These are phyloP conservation scores for Trachelus tabidus DNA, from an alignment of 2,888 invertebrate genomes.

Conservation along the genomic window DNA sequence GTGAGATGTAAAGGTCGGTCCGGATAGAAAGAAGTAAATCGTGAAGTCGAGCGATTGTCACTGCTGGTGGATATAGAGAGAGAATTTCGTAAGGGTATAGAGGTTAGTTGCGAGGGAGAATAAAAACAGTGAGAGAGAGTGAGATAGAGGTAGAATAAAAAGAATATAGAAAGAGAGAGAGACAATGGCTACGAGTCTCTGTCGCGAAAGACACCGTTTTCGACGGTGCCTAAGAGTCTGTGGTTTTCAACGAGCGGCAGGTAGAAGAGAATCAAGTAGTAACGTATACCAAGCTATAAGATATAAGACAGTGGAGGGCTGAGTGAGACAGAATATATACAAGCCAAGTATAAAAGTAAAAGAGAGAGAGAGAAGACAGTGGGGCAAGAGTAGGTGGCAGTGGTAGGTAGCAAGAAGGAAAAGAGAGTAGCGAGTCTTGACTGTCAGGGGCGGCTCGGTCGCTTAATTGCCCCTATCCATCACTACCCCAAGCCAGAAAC, in stretches of 20 bases:
- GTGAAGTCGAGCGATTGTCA: no score
- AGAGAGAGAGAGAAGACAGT: background rate
- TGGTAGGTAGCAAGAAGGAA: conserved; percentile 25
- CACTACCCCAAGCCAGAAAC: conserved; percentile 41
- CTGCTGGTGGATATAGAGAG: no score
- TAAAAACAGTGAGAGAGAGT: conserved; percentile 1
- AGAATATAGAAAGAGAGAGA: conserved; percentile 7
- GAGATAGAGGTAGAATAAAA: background rate
- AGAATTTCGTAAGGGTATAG: no score
- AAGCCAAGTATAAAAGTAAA: background rate
- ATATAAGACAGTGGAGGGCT: background rate
- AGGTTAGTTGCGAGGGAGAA: background rate
- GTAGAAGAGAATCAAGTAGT: background rate
- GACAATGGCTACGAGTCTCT: conserved; percentile 11
- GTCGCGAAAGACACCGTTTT: conserved; percentile 28
- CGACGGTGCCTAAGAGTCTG: conserved; percentile 30
- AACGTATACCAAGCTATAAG: background rate
- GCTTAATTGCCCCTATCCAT: conserved; percentile 54
- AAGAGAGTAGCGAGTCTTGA: conserved; percentile 31
- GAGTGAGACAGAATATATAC: background rate
- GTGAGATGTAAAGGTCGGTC: no score
- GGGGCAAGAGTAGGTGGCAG: background rate
- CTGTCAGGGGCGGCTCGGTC: conserved; percentile 41
- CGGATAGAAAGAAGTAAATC: no score
- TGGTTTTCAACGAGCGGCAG: conserved; percentile 12